Conservation (phyloP, 2,888 invertebrate species). For the Acheta domesticus region DNA sequence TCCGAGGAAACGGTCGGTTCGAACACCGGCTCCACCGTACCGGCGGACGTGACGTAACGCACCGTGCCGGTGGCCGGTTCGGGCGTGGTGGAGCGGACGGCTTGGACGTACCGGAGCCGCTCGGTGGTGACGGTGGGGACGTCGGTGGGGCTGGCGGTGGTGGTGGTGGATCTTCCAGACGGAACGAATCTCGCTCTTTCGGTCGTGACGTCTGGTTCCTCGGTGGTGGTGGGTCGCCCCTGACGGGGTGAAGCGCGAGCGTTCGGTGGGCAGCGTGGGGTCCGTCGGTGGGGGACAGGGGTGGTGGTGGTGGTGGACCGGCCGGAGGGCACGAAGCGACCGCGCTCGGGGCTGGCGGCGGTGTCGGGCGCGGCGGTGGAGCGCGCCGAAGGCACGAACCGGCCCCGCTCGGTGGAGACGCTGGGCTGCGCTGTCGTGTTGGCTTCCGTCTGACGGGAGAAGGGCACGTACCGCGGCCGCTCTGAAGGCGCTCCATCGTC, state of each 20-base stretch:
- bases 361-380: constrained; percentile 18
- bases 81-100: constrained; percentile 19
- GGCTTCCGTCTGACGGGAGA: constrained; percentile 7
- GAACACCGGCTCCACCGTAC: neutral
- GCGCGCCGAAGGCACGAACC: constrained; percentile 24
- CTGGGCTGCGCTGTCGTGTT: constrained; percentile 21
- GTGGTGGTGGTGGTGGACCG: constrained; percentile 35
- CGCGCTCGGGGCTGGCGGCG: constrained; percentile 23
- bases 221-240: constrained; percentile 22
- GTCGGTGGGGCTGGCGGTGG: constrained; percentile 12
- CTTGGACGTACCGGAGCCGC: neutral
- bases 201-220: constrained; percentile 6
- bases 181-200: constrained; percentile 22
- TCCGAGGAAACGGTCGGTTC: neutral
- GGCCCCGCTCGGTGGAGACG: constrained; percentile 12
- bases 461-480: constrained; percentile 19
- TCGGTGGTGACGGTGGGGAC: neutral
- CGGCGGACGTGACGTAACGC: constrained; percentile 20
- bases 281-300: neutral
- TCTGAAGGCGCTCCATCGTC: constrained; percentile 22
- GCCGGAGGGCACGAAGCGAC: constrained; percentile 18
- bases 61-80: constrained; percentile 18
- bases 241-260: constrained; percentile 22
- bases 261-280: constrained; percentile 19
- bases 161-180: constrained; percentile 22